These are phyloP conservation scores for Hydrolagus affinis DNA, from an alignment of 2,113 vertebrate species.

Conservation along the genomic window DNA sequence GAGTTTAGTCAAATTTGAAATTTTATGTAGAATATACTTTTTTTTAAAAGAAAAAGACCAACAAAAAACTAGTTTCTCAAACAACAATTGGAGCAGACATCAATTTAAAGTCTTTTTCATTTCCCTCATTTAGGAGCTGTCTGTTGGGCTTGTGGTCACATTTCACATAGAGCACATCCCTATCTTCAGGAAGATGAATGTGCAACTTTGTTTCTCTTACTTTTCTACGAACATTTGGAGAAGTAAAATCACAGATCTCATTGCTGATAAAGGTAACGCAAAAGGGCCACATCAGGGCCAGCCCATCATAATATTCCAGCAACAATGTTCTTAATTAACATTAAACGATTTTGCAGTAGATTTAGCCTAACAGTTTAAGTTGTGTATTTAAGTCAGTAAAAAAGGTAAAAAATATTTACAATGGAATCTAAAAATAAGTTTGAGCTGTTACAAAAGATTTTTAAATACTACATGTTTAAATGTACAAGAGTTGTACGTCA, in stretches of 20 bases:
- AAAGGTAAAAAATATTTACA: neutral
- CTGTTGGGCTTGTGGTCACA: constrained; percentile 39
- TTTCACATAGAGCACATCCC: constrained; percentile 37
- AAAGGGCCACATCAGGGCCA: constrained; percentile 36
- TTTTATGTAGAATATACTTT: neutral
- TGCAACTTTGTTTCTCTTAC: constrained; percentile 41
- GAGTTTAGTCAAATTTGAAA: neutral
- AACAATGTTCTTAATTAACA: neutral
- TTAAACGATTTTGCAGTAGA: neutral
- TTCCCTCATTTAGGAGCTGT: constrained; percentile 37
- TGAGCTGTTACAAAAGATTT: neutral
- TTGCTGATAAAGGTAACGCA: constrained; percentile 37
- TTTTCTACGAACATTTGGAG: constrained; percentile 48
- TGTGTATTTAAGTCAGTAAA: neutral
- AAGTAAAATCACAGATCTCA: constrained; percentile 46
- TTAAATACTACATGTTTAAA: neutral
- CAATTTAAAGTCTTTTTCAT: neutral
- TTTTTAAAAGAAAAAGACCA: neutral
- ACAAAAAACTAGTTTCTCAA: neutral
- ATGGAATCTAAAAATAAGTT: neutral
- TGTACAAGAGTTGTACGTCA: neutral
- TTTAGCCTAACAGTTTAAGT: neutral
- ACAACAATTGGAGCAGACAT: neutral
- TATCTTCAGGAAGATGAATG: constrained; percentile 49
- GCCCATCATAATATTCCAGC: neutral